Conservation (phyloP, 2,113 vertebrate species). For the Fulica atra region DNA sequence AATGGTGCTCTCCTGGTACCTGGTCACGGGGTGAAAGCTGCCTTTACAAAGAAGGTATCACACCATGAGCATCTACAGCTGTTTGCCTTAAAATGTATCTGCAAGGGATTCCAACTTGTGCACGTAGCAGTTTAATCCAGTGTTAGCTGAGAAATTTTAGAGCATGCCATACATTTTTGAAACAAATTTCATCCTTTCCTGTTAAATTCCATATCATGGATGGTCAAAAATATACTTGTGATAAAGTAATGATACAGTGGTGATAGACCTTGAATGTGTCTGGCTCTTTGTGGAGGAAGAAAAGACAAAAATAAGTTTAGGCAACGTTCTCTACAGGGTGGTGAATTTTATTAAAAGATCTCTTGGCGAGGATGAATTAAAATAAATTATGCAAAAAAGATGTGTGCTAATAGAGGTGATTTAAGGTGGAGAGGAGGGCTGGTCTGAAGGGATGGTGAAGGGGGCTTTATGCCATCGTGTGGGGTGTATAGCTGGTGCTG, state of each 20-base stretch:
- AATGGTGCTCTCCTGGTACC: neutral
- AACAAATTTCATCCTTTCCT: neutral
- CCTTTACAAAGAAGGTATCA: neutral
- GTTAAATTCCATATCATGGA: neutral
- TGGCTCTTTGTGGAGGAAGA: neutral
- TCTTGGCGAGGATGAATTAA: neutral
- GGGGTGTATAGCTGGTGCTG: too few relatives aligned
- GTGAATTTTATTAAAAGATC: neutral
- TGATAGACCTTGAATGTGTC: neutral
- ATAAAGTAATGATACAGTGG: neutral
- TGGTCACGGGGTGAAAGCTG: neutral
- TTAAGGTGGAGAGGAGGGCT: neutral
- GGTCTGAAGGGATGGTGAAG: neutral
- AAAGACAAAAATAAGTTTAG: neutral
- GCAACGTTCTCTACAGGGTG: neutral
- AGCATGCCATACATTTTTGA: neutral
- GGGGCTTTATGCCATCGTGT: accelerated
- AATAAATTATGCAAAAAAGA: neutral
- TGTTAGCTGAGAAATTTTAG: neutral
- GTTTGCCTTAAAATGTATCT: neutral
- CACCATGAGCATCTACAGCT: neutral
- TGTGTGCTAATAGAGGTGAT: neutral
- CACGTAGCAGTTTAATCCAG: neutral
- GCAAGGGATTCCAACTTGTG: neutral
- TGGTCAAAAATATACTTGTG: neutral